Base-by-base conservation (phyloP, 2,888 invertebrate genomes). In the Rhingia rostrata region DNA sequence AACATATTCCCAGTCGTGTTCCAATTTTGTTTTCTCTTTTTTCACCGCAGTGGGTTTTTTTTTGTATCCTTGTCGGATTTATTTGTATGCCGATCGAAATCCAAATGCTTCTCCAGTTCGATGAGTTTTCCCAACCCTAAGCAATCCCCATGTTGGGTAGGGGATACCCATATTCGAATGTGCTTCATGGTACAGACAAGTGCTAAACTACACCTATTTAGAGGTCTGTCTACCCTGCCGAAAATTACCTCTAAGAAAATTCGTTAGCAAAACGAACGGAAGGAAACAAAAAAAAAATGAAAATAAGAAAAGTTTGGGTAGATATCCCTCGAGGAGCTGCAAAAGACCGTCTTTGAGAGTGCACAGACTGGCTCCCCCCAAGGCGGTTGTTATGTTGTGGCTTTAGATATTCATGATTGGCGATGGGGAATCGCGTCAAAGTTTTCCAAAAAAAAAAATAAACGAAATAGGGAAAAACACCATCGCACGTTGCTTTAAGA, bases 381-480 rank as follows among this genome's bases (percentile, higher is more conserved):
- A 84, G 80, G 69, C 80, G 61, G 74, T 80, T 84, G 80, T 80
- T 80, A 80, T 80, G 84, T 80, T 84, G 84, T 80, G 84, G 84
- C 75, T 54, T 80, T 64, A 80, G 84, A 74, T 75, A 84, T 84
- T 84, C 80, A 84, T 79, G 84, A 84, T 84, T 84, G 84, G 79
- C 84, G 66, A 80, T 75, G 75, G 80, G 80, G 84, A 84, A 70
- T 84, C 74, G 75, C 74, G 66, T 84, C 75, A 75, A 74, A 70
- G 58, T 73, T 80, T 64, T 58, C 47, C 63, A 32, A 32, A 6
- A 32, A 37, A 53, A 51, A 72, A 39, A 14, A n/a, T n/a, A n/a
- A n/a, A 22, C 30, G 2, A 53, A 67, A n/a, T 30, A 37, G 12
- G 35, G 9, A 47, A 35, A 54, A 47, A 56, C 47, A 63, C 35